Evolutionary conservation across 2,113 vertebrate species (phyloP), one percentile per base, ranked within the genome.

Genomic region (Entelurus aequoreus): DNA sequence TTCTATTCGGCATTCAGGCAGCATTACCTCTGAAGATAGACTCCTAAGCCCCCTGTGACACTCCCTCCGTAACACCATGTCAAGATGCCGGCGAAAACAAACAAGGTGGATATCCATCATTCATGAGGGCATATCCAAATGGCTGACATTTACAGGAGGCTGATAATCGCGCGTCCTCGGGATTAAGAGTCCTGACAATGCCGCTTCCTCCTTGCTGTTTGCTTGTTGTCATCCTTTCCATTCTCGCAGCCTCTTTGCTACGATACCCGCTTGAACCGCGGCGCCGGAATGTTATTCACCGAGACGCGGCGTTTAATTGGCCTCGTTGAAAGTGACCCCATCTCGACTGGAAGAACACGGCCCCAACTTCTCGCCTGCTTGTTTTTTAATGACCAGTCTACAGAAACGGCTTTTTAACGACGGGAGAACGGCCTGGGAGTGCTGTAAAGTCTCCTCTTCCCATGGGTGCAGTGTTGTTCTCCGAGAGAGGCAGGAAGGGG

Each of bases 111-210:
- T 83, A 87, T 86, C 83, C 85, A 88, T 90, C 86, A 84, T 87
- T 89, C 86, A 83, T 83, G 83, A 85, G 75, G 72, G 73, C 73
- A 77, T 58, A 80, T 79, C 76, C 66, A 52, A 48, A 28, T 60
- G 53, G 66, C 75, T 87, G 86, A 85, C 88, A 85, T 90, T 89
- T 86, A 82, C 84, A 82, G 79, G 65, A 77, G 83, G 81, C 74
- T 78, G 86, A 85, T 87, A 86, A 69, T 71, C 6, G 15, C 55
- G 60, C 74, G 69, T 83, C 68, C 69, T 40, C 40, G 75, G 82
- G 80, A 89, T 88, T 86, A 80, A 70, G 58, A 73, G 62, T 75
- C 54, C 67, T 63, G 76, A 72, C 77, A 70, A 71, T 58, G 79
- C 62, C 37, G 74, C 66, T 67, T 65, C 70, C 65, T 56, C 38